A percentile compares a stretch with the other conserved stretches of the same genome.
These are phyloP conservation scores for Diuraphis noxia DNA, from an alignment of 1,140 invertebrate species.

Conservation along the genomic window DNA sequence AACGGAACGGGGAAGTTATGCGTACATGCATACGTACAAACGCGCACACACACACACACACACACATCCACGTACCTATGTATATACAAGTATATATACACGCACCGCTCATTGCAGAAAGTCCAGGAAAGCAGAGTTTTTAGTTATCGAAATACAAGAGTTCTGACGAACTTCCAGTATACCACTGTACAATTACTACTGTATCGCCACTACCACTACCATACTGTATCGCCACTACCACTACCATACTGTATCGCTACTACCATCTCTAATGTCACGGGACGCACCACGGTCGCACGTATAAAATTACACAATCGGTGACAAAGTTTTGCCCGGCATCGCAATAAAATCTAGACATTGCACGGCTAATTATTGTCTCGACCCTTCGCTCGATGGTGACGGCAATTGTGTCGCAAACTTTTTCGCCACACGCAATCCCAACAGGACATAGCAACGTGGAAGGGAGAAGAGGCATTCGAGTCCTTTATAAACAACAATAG, in stretches of 20 bases:
- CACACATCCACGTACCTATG: too few relatives aligned
- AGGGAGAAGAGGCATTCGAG: background rate
- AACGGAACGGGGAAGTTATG: background rate
- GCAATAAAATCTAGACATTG: slow-evolving; percentile 43
- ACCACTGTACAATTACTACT: too few relatives aligned
- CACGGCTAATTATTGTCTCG: slow-evolving; percentile 41
- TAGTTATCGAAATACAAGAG: background rate
- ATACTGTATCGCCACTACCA: too few relatives aligned
- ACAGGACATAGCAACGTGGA: background rate
- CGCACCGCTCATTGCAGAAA: background rate
- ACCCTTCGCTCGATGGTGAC: background rate
- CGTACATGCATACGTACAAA: background rate
- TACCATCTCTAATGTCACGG: background rate
- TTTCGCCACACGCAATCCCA: background rate
- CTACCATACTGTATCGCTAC: too few relatives aligned
- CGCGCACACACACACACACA: background rate
- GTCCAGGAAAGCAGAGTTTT: background rate
- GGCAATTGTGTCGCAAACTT: background rate
- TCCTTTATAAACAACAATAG: slow-evolving; percentile 40
- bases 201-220: too few relatives aligned
- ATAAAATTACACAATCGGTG: slow-evolving; percentile 32
- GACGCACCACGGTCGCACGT: background rate
- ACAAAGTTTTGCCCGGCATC: slow-evolving; percentile 7
- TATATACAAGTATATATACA: too few relatives aligned
- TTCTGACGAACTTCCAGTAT: background rate